Percentiles rank a stretch among this genome's conserved stretches.
phyloP scores from a whole-genome alignment of 2,113 vertebrate genomes.

The Chroicocephalus ridibundus region DNA sequence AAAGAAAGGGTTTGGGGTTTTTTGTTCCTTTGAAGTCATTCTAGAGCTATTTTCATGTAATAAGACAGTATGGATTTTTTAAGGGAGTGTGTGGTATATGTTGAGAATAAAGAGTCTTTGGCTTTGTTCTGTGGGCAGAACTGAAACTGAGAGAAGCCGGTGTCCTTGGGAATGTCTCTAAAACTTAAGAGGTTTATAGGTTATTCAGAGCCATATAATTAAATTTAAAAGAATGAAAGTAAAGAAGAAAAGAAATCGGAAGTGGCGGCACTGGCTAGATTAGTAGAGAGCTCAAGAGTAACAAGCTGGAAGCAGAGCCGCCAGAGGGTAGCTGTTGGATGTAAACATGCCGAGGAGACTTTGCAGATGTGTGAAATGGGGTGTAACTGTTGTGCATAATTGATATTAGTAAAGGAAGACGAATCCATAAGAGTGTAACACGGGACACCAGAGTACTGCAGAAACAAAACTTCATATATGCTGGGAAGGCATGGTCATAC shows the following conservation, averaged over 20 bases:
- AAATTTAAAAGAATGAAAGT: slow-evolving; percentile 16
- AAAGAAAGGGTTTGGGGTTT: neutral
- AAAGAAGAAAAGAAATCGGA: slow-evolving; percentile 32
- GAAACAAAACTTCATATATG: neutral
- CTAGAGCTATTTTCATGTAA: neutral
- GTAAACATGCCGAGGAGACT: neutral
- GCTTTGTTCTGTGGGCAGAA: neutral
- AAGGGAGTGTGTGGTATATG: neutral
- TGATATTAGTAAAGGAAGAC: neutral
- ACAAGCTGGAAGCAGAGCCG: neutral
- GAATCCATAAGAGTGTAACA: neutral
- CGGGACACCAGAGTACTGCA: neutral
- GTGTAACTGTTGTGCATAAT: neutral
- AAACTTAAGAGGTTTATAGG: slow-evolving; percentile 34
- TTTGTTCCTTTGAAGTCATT: slow-evolving; percentile 4
- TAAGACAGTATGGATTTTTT: slow-evolving; percentile 15
- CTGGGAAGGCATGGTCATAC: neutral
- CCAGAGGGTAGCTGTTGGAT: neutral
- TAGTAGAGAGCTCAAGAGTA: slow-evolving; percentile 20
- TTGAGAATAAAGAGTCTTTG: slow-evolving; percentile 44
- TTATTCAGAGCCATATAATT: slow-evolving; percentile 38
- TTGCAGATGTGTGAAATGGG: neutral
- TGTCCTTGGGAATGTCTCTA: slow-evolving; percentile 22
- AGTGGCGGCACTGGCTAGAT: slow-evolving; percentile 16
- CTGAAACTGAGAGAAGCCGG: slow-evolving; percentile 5